Percentiles rank a stretch among this genome's conserved stretches.
These are phyloP conservation scores for Agrochola circellaris DNA, from an alignment of 2,888 invertebrate species.

Conservation along the genomic window DNA sequence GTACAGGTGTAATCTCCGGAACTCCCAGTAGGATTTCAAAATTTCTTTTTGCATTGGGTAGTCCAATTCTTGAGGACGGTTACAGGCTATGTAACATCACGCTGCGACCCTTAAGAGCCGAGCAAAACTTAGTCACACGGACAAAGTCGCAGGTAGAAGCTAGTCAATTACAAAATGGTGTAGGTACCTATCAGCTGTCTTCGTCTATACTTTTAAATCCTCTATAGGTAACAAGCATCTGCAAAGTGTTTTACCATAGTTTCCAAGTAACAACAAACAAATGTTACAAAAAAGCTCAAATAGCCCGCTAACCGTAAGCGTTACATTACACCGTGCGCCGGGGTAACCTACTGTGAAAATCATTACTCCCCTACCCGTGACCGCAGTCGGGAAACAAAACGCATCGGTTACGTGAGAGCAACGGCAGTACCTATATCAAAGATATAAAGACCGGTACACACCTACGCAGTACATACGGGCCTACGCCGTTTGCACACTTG, in stretches of 20 bases:
- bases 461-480: not conserved
- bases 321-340: conserved; percentile 7
- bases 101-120: too few relatives aligned
- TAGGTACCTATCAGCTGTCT: not conserved
- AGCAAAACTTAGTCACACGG: too few relatives aligned
- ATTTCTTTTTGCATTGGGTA: too few relatives aligned
- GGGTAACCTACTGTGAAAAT: conserved; percentile 41
- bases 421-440: conserved; percentile 35
- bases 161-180: not conserved
- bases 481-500: not conserved
- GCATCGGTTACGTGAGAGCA: conserved; percentile 41
- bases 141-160: too few relatives aligned
- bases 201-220: not conserved
- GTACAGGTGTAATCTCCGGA: too few relatives aligned
- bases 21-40: too few relatives aligned
- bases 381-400: conserved; percentile 51
- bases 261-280: not conserved
- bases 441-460: conserved; percentile 30
- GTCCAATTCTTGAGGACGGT: too few relatives aligned
- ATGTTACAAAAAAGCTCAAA: not conserved
- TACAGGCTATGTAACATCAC: too few relatives aligned
- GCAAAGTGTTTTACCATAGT: too few relatives aligned
- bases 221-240: not conserved
- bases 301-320: not conserved
- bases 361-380: conserved; percentile 30